Conservation (phyloP, 2,113 vertebrate species). For the Vimba vimba region DNA sequence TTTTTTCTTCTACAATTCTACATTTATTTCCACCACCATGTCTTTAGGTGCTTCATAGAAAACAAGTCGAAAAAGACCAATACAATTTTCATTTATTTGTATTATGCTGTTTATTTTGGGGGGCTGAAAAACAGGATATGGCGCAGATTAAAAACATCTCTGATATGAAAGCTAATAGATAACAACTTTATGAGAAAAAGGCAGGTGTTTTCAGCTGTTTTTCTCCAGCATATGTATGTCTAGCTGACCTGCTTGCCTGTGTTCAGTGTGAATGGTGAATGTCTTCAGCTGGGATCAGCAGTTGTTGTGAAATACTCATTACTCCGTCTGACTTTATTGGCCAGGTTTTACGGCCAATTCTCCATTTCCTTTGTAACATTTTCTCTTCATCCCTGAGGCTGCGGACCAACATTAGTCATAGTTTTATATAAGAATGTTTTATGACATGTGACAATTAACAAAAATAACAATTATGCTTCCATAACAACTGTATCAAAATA, state of each 20-base stretch:
- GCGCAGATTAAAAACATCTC: not conserved
- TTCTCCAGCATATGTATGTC: not conserved
- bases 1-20: no score
- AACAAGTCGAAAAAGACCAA: no score
- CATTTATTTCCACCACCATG: no score
- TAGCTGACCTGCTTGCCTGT: not conserved
- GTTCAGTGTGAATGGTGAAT: not conserved
- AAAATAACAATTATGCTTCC: conserved; percentile 21
- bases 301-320: conserved; percentile 5
- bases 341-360: not conserved
- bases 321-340: not conserved
- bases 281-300: not conserved
- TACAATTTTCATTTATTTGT: no score
- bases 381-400: not conserved
- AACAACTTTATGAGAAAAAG: not conserved
- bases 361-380: not conserved
- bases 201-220: not conserved
- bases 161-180: not conserved
- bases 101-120: no score
- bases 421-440: conserved; percentile 7
- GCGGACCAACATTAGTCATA: conserved; percentile 34
- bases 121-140: no score
- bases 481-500: conserved; percentile 38
- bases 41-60: no score
- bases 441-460: conserved; percentile 11